Percentiles rank a stretch among this genome's conserved stretches.
These are phyloP conservation scores for Drosophila infuscata DNA, from an alignment of 2,888 invertebrate species.

Conservation along the genomic window DNA sequence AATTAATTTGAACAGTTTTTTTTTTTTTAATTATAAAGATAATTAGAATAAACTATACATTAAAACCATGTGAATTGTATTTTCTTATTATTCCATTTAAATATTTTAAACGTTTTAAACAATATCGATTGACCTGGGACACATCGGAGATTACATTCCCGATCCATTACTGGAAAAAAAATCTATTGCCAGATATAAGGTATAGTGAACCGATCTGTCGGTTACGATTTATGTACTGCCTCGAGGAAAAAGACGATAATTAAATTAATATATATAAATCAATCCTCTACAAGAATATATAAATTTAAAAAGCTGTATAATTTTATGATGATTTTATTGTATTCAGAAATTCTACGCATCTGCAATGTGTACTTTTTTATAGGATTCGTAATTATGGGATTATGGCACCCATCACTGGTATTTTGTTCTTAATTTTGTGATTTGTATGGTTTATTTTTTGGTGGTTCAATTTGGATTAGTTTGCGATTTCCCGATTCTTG, in stretches of 20 bases:
- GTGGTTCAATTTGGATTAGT: not conserved
- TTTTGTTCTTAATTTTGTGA: slow-evolving; percentile 6
- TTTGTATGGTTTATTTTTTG: not conserved
- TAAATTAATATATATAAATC: not conserved
- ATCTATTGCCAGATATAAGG: not conserved
- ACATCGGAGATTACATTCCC: not conserved
- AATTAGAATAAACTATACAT: slow-evolving; percentile 44
- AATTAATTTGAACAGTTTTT: slow-evolving; percentile 29
- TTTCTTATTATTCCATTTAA: not conserved
- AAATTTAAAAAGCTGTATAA: not conserved
- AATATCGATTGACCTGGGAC: not conserved
- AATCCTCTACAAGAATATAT: not conserved
- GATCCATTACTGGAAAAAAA: not conserved
- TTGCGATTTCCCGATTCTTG: slow-evolving; percentile 15
- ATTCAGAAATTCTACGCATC: not conserved
- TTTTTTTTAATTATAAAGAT: slow-evolving; percentile 40
- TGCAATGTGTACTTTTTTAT: not conserved
- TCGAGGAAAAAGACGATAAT: too few relatives aligned
- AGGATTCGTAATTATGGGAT: too few relatives aligned
- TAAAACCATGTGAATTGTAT: not conserved
- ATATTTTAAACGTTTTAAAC: not conserved
- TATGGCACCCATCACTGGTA: not conserved
- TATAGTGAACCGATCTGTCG: not conserved
- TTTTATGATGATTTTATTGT: not conserved
- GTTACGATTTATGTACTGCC: not conserved